Conservation (phyloP, 2,797 vertebrate genomes). For the Silurus lanzhouensis region DNA sequence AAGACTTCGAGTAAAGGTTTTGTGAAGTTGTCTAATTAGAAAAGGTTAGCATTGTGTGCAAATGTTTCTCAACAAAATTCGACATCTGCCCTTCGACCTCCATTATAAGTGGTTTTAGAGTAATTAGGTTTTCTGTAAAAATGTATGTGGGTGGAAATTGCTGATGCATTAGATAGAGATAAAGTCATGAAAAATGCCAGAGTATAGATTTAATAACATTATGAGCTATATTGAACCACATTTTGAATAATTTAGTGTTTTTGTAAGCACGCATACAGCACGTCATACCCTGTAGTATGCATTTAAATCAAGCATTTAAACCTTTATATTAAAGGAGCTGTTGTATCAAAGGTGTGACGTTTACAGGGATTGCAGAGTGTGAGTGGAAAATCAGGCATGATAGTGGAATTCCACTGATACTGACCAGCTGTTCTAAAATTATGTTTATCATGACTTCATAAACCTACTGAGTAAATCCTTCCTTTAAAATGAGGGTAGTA, state of each 20-base stretch:
- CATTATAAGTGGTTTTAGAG: background rate
- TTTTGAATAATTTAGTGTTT: background rate
- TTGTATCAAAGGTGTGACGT: background rate
- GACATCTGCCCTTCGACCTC: background rate
- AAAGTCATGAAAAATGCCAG: background rate
- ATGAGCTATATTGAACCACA: background rate
- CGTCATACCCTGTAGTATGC: background rate
- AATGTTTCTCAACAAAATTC: background rate
- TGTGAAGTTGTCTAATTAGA: background rate
- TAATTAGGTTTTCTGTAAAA: background rate
- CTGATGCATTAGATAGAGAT: background rate
- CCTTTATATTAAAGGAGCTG: background rate
- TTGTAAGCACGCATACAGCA: background rate
- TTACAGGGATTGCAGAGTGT: background rate
- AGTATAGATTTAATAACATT: background rate
- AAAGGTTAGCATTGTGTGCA: background rate
- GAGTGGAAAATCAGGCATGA: background rate
- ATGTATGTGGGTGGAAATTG: background rate
- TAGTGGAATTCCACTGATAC: background rate
- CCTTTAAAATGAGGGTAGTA: slow-evolving; percentile 12
- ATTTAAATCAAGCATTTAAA: background rate
- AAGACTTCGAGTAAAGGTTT: background rate
- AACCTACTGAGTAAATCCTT: background rate
- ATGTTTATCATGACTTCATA: background rate
- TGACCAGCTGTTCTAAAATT: background rate